Evolutionary conservation across 2,113 vertebrate genomes (phyloP), one percentile per base, ranked within the genome.

Genomic region (Cercocebus atys): DNA sequence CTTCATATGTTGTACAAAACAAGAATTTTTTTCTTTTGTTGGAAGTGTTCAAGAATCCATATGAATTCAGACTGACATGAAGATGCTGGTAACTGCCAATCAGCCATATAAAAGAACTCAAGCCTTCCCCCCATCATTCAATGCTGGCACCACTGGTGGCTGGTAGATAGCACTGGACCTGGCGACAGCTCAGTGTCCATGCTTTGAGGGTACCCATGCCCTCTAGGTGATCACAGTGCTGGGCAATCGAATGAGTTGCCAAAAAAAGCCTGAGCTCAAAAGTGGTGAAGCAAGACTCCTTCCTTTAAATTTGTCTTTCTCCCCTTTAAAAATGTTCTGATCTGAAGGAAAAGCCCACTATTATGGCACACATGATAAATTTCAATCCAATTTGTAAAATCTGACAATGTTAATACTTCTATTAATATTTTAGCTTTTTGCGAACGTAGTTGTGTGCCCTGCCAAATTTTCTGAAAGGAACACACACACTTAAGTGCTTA

Each of bases 381-480:
- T 70, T 93, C 86, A 85, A 94, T 30, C 80, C 84, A 96, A 55
- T 38, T 95, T 80, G 73, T 45, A 40, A 27, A 40, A 27, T 97
- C 2, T 94, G 91, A 97, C 57, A 88, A 94, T 32, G 13, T 55
- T 91, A 93, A 70, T 45, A 17, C 64, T 27, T 52, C 91, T 95
- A 80, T 86, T 86, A 93, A 10, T 68, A 0, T 59, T 93, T 95
- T 85, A 94, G 55, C 35, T 50, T 92, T 94, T 96, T 75, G 91
- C 79, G 80, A 94, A 95, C 5, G 55, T 59, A 81, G 43, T 35
- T 47, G 1, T 57, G 5, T 91, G 35, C 38, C 70, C 47, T 61
- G n/a, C 43, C 80, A 70, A 95, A 89, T 47, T 88, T 83, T 88
- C 92, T 68, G 40, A 92, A 61, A 89, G 68, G 50, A 97, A 43